Conservation (phyloP, 1,140 invertebrate genomes). For the Drosophila athabasca region DNA sequence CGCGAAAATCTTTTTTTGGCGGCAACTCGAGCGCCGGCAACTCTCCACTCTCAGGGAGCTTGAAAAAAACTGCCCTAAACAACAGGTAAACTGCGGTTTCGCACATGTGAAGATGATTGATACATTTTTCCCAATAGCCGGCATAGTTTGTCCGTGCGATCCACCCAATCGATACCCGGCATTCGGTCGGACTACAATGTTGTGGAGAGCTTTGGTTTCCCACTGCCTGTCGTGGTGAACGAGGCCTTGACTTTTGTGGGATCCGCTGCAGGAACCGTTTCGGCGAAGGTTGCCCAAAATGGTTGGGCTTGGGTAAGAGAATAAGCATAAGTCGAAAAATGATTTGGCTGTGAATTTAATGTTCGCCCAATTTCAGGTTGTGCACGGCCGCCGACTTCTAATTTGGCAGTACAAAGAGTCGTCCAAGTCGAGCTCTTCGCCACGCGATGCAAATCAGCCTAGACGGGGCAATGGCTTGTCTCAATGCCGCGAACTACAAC, state of each 20-base stretch:
- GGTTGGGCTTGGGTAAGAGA: conserved; percentile 89
- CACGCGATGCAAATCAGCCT: conserved; percentile 66
- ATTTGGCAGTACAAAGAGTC: conserved; percentile 92
- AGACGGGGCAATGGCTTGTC: conserved; percentile 80
- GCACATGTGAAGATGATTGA: neutral
- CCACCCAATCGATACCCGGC: conserved; percentile 88
- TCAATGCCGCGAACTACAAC: conserved; percentile 91
- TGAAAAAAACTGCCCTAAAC: conserved; percentile 5
- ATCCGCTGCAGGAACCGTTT: conserved; percentile 86
- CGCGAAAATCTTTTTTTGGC: conserved; percentile 69
- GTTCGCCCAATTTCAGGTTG: conserved; percentile 87
- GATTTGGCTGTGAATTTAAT: neutral
- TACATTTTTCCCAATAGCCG: conserved; percentile 82
- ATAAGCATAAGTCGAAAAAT: conserved; percentile 84
- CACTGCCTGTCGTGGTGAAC: conserved; percentile 93
- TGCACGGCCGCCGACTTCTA: conserved; percentile 92
- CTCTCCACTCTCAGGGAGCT: conserved; percentile 30
- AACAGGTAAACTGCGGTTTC: conserved; percentile 43
- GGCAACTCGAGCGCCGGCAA: conserved; percentile 35
- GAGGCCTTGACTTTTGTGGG: conserved; percentile 91
- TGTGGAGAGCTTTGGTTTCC: conserved; percentile 90
- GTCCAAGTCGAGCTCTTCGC: conserved; percentile 6
- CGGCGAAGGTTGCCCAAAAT: conserved; percentile 86
- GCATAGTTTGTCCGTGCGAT: conserved; percentile 86
- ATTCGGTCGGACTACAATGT: conserved; percentile 88